Evolutionary conservation across 1,140 invertebrate genomes (phyloP).

Genomic region (Cyclargus thomasi): DNA sequence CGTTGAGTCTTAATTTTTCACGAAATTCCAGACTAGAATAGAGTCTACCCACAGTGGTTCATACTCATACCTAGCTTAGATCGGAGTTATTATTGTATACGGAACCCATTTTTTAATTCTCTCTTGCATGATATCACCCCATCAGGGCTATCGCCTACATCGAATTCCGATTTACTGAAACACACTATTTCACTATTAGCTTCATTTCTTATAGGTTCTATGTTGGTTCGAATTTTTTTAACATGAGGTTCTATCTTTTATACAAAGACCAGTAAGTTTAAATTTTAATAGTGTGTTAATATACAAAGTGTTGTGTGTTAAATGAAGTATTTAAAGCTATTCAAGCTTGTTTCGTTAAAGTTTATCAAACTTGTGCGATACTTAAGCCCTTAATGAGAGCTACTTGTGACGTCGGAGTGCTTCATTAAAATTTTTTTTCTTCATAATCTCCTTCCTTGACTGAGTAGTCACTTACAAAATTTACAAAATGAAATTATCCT

Average conservation of each 20-base stretch:
- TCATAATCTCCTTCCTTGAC: too few relatives aligned
- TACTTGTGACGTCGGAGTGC: too few relatives aligned
- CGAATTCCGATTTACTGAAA: conserved; percentile 14
- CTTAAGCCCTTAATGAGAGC: neutral
- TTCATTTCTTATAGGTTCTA: conserved; percentile 20
- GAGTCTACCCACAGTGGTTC: too few relatives aligned
- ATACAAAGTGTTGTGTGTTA: neutral
- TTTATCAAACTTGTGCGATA: neutral
- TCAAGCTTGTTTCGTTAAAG: neutral
- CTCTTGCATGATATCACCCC: conserved; percentile 3
- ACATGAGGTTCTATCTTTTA: conserved; percentile 54
- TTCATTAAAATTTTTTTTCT: too few relatives aligned
- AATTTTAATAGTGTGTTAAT: conserved; percentile 21
- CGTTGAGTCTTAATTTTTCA: too few relatives aligned
- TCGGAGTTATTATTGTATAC: too few relatives aligned
- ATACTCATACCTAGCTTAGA: too few relatives aligned
- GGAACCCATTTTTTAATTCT: conserved; percentile 22
- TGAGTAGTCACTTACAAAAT: too few relatives aligned
- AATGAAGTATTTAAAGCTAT: neutral
- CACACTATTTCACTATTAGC: conserved; percentile 21
- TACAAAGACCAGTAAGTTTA: conserved; percentile 55
- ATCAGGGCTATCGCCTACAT: conserved; percentile 20
- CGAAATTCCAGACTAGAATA: too few relatives aligned
- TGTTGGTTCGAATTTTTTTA: conserved; percentile 25
- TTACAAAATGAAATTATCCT: too few relatives aligned